Conservation (phyloP, 2,113 vertebrate species). For the Pangasianodon gigas region DNA sequence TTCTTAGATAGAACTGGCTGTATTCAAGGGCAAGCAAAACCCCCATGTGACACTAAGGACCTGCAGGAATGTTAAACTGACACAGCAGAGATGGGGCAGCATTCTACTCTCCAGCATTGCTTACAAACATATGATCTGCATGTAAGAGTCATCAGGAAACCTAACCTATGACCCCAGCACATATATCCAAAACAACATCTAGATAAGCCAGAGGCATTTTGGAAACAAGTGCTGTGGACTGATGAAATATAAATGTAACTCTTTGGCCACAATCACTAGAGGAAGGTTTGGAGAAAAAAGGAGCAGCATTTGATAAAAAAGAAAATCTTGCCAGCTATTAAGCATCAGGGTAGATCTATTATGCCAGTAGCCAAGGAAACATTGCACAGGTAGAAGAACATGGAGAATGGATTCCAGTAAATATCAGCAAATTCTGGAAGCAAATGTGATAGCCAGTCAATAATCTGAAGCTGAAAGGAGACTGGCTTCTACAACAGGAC, state of each 20-base stretch:
- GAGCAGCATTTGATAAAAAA: not conserved
- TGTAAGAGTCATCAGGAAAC: not conserved
- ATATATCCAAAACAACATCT: not conserved
- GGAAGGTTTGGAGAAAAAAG: not conserved
- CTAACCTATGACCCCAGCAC: not conserved
- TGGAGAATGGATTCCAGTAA: not conserved
- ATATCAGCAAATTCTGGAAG: not conserved
- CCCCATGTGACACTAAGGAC: not conserved
- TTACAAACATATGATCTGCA: not conserved
- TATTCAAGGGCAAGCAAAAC: not conserved
- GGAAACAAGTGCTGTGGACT: no score
- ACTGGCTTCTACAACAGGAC: not conserved
- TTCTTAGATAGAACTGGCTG: not conserved
- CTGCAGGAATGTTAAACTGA: not conserved
- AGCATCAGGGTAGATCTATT: not conserved
- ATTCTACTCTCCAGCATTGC: not conserved
- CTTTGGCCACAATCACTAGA: not conserved
- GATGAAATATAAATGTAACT: not conserved
- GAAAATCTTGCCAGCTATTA: not conserved
- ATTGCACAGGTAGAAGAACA: not conserved
- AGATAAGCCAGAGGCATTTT: not conserved
- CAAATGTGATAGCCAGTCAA: not conserved
- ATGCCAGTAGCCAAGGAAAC: not conserved
- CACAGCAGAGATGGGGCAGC: not conserved
- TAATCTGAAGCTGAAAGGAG: not conserved